A percentile compares a stretch with the other conserved stretches of the same genome.
Evolutionary conservation across 2,888 invertebrate species (phyloP).

Genomic region (Venustoraphidia nigricollis): DNA sequence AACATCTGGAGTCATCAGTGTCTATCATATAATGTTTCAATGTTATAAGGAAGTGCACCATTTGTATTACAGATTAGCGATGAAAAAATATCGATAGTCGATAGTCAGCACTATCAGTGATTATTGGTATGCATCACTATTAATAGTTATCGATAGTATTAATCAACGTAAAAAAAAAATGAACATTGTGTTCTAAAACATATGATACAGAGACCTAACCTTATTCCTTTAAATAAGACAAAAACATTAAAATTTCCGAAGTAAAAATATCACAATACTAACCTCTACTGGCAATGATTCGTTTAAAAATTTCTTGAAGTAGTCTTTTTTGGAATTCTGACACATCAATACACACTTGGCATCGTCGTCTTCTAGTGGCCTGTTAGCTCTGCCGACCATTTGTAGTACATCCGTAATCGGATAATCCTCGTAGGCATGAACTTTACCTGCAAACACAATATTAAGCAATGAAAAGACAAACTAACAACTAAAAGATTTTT

Average conservation of each 20-base stretch:
- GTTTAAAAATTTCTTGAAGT: constrained; percentile 94
- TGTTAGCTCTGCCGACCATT: constrained; percentile 93
- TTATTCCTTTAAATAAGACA: background rate
- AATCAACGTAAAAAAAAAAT: background rate
- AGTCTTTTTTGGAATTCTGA: constrained; percentile 94
- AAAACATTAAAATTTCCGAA: background rate
- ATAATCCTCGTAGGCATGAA: constrained; percentile 89
- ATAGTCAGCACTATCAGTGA: no score
- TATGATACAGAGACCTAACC: background rate
- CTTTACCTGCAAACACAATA: constrained; percentile 5
- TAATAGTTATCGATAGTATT: no score
- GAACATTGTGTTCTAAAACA: background rate
- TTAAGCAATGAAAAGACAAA: no score
- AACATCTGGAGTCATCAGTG: no score
- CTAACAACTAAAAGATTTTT: no score
- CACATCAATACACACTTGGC: constrained; percentile 94
- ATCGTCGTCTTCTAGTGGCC: constrained; percentile 82
- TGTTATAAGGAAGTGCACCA: no score
- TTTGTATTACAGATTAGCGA: no score
- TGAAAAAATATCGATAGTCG: no score
- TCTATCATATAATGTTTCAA: no score
- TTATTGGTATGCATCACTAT: no score
- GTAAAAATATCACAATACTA: constrained; percentile 14
- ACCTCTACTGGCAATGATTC: constrained; percentile 92
- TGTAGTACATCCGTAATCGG: constrained; percentile 93